phyloP scores from a whole-genome alignment of 1,140 invertebrate genomes.

The Scaptomyza hsui region DNA sequence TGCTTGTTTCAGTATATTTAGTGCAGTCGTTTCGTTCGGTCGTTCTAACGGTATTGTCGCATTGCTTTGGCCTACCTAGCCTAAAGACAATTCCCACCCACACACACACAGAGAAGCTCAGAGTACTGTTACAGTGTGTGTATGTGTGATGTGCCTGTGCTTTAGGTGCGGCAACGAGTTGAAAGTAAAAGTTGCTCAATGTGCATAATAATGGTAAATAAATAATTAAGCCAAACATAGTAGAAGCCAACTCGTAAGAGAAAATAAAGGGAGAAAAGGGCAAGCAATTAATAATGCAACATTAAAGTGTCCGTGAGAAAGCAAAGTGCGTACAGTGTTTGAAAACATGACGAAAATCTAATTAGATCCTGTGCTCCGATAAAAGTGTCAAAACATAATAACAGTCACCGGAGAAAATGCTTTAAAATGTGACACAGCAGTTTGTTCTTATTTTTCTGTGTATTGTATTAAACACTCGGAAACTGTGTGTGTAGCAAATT shows the following conservation, averaged over 20 bases:
- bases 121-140: conserved; percentile 1
- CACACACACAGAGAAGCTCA: conserved; percentile 21
- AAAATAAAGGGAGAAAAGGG: conserved; percentile 32
- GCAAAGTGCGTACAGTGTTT: conserved; percentile 4
- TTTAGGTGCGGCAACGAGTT: conserved; percentile 42
- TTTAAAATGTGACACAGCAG: conserved; percentile 3
- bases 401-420: conserved; percentile 17
- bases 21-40: conserved; percentile 82
- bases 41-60: conserved; percentile 57
- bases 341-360: background rate
- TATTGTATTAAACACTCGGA: background rate
- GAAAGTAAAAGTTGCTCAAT: conserved; percentile 65
- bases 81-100: conserved; percentile 57
- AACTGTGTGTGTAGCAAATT: conserved; percentile 1
- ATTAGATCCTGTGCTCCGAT: conserved; percentile 4
- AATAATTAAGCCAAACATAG: conserved; percentile 55
- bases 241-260: conserved; percentile 26
- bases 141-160: conserved; percentile 9
- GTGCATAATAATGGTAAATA: conserved; percentile 67
- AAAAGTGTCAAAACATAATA: conserved; percentile 16
- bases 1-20: conserved; percentile 76
- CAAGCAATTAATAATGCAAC: conserved; percentile 60
- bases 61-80: conserved; percentile 48
- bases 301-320: conserved; percentile 38
- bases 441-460: background rate